Percentiles rank a stretch among this genome's conserved stretches.
phyloP scores from a whole-genome alignment of 2,113 vertebrate genomes.

The Halichoerus grypus region DNA sequence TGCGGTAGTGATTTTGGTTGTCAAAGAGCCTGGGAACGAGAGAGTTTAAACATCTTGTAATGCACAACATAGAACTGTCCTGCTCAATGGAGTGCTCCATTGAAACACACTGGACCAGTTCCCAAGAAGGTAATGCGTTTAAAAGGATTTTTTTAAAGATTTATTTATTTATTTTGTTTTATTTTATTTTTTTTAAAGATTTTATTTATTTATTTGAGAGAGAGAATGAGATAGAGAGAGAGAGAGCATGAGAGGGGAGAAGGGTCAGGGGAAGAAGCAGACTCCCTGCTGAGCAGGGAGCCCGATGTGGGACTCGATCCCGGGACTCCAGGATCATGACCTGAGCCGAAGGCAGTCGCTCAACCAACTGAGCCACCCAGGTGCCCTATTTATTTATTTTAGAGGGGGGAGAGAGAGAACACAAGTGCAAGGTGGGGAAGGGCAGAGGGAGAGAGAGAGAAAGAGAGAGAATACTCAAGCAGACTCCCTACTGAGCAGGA shows the following conservation, averaged over 20 bases:
- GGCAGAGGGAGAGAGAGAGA: too few species aligned
- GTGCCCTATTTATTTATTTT: too few species aligned
- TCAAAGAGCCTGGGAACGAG: neutral
- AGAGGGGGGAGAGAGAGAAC: too few species aligned
- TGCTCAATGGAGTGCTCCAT: neutral
- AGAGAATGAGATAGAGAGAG: too few species aligned
- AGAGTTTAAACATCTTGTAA: constrained; percentile 7
- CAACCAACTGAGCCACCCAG: neutral
- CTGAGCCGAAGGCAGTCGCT: neutral
- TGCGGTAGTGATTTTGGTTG: neutral
- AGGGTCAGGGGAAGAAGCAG: neutral
- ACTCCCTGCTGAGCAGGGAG: neutral
- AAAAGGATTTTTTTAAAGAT: neutral
- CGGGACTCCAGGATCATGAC: neutral
- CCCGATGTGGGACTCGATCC: neutral
- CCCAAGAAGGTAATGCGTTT: neutral
- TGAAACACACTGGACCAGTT: neutral
- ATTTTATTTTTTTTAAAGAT: too few species aligned
- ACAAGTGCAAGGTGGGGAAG: too few species aligned
- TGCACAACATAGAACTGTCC: neutral
- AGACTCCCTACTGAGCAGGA: too few species aligned
- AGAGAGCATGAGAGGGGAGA: too few species aligned
- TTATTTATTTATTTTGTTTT: neutral
- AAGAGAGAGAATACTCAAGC: too few species aligned
- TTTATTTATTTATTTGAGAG: too few species aligned